Base-by-base conservation (phyloP, 2,888 invertebrate genomes). In the Diploptera punctata region DNA sequence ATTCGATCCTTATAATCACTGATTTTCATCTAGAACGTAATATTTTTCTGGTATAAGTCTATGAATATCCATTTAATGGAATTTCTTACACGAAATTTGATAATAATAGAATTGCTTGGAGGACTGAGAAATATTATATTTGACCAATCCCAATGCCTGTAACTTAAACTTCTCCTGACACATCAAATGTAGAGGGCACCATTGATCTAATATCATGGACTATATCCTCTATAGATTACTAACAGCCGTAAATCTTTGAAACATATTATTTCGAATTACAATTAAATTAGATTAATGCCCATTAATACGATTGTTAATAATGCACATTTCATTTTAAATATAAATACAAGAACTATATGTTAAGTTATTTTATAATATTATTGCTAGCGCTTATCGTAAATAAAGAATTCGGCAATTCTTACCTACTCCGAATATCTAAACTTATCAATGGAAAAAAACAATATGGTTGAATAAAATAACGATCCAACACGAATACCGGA, bases 131-230 rank as follows among this genome's bases (percentile, higher is more conserved):
- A 61, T 62, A 69, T 54, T 62, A 18, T 24, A 38, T 31, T 19
- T 49, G 68, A 76, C 82, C 82, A 82, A 82, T 82, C 79, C 78
- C 78, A 75, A 77, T 76, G 77, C 73, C 26, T 68, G 73, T 79
- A 77, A 74, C 74, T 57, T 57, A 75, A 73, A 67, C 73, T 76
- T n/a, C 76, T 76, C 74, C 74, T 77, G 74, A 75, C 74, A 76
- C 75, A 78, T 76, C 76, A 76, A 79, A 80, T 78, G 78, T 74
- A 81, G 82, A 78, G 80, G 80, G 82, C 82, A 80, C 75, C 77
- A 78, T 67, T 70, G 73, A 33, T 67, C 47, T 26, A 13, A 7
- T 18, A 9, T n/a, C 65, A 47, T 47, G 18, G 2, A 65, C 38
- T 13, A 18, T 26, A 9, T 44, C 7, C 9, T 1, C 16, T n/a